phyloP scores from a whole-genome alignment of 2,888 invertebrate species.

The Euplagia quadripunctaria region DNA sequence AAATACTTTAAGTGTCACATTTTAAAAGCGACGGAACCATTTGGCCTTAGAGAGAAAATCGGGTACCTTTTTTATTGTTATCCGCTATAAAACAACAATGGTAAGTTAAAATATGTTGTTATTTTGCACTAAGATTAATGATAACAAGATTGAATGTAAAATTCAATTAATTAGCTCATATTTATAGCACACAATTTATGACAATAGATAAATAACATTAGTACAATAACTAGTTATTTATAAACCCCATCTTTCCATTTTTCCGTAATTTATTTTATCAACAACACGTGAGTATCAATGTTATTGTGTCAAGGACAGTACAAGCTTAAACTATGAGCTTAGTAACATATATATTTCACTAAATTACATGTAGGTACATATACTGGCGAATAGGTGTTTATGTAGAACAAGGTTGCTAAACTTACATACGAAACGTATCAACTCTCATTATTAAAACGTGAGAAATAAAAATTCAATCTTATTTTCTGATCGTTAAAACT shows the following conservation, averaged over 20 bases:
- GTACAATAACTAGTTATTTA: slow-evolving; percentile 17
- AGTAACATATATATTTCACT: slow-evolving; percentile 45
- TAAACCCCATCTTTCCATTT: slow-evolving; percentile 20
- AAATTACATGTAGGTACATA: slow-evolving; percentile 47
- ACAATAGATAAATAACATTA: not conserved
- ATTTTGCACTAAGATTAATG: not conserved
- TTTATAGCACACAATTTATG: not conserved
- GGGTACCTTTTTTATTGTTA: no score
- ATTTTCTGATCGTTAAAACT: slow-evolving; percentile 7
- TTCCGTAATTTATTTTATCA: slow-evolving; percentile 28
- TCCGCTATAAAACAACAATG: no score
- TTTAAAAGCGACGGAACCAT: no score
- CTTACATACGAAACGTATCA: slow-evolving; percentile 48
- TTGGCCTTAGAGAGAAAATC: no score
- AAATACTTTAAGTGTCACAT: no score
- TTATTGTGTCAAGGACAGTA: slow-evolving; percentile 46
- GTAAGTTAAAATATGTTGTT: not conserved
- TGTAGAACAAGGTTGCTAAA: slow-evolving; percentile 63
- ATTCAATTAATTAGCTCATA: not conserved
- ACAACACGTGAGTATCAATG: slow-evolving; percentile 30
- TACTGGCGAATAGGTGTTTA: slow-evolving; percentile 47
- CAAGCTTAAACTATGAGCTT: slow-evolving; percentile 43
- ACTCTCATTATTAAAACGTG: slow-evolving; percentile 36
- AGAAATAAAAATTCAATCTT: slow-evolving; percentile 17
- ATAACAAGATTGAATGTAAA: not conserved